Conservation (phyloP, 2,888 invertebrate genomes). For the Scelioninae gen. 1 region DNA sequence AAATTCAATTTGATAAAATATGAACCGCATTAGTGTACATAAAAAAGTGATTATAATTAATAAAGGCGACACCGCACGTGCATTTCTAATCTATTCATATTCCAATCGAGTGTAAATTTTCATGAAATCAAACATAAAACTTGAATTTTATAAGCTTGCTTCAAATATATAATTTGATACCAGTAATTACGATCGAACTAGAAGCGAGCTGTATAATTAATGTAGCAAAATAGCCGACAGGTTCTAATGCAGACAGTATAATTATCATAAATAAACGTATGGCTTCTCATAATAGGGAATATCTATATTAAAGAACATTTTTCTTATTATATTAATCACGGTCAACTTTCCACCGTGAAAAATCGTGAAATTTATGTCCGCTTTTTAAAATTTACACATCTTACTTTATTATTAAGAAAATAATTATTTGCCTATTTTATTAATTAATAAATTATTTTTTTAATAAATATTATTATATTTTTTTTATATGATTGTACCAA, state of each 20-base stretch:
- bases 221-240: conserved; percentile 41
- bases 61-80: not conserved
- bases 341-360: conserved; percentile 36
- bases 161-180: conserved; percentile 36
- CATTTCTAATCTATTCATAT: conserved; percentile 10
- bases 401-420: too few species aligned
- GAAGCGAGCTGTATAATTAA: conserved; percentile 32
- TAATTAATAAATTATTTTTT: too few species aligned
- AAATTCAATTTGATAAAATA: too few species aligned
- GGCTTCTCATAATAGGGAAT: conserved; percentile 27
- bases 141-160: conserved; percentile 15
- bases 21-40: too few species aligned
- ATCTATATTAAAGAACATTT: conserved; percentile 35
- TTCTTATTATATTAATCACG: conserved; percentile 26
- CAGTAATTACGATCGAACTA: conserved; percentile 33
- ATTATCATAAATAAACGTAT: conserved; percentile 43
- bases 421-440: not conserved
- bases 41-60: not conserved
- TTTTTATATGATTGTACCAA: too few species aligned
- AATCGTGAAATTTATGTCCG: conserved; percentile 13
- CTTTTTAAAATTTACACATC: too few species aligned
- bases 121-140: conserved; percentile 22
- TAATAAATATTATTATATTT: too few species aligned
- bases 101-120: conserved; percentile 11
- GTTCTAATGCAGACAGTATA: conserved; percentile 33